Evolutionary conservation across 2,797 vertebrate species (phyloP).

Genomic region (Atherinosoma microstoma): DNA sequence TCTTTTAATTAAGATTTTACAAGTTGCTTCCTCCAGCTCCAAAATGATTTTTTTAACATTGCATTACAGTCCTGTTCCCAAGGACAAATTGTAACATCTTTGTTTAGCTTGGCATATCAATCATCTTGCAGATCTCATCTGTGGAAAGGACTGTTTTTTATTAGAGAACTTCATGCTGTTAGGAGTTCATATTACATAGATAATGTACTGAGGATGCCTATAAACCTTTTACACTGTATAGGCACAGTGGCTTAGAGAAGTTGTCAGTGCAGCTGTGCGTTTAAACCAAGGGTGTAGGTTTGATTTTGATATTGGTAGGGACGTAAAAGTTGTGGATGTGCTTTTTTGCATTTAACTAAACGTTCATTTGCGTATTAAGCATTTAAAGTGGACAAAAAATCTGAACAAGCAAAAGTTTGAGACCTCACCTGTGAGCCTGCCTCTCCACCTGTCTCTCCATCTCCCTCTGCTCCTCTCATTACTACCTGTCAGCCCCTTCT

Average conservation of each 20-base stretch:
- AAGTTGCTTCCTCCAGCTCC: constrained; percentile 72
- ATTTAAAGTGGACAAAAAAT: no score
- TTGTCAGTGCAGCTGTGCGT: neutral
- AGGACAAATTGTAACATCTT: constrained; percentile 72
- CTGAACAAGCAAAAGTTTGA: no score
- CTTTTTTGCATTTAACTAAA: no score
- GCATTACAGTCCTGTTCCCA: constrained; percentile 57
- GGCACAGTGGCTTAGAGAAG: neutral
- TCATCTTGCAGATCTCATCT: constrained; percentile 60
- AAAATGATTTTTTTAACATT: constrained; percentile 46
- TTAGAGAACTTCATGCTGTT: constrained; percentile 45
- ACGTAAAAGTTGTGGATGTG: no score
- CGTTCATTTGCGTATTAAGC: no score
- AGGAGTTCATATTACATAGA: constrained; percentile 21
- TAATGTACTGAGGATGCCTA: constrained; percentile 2
- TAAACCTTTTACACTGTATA: neutral
- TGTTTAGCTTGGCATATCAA: constrained; percentile 64
- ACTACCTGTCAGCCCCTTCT: no score
- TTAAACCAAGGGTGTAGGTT: neutral
- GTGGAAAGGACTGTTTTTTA: constrained; percentile 28
- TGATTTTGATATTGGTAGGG: no score
- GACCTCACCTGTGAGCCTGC: no score
- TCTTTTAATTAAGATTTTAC: constrained; percentile 86
- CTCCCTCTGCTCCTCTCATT: no score
- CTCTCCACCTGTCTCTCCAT: no score